Evolutionary conservation across 37 sponge, comb jelly and placozoan genomes (phyloP).

Genomic region (Spongilla lacustris): DNA sequence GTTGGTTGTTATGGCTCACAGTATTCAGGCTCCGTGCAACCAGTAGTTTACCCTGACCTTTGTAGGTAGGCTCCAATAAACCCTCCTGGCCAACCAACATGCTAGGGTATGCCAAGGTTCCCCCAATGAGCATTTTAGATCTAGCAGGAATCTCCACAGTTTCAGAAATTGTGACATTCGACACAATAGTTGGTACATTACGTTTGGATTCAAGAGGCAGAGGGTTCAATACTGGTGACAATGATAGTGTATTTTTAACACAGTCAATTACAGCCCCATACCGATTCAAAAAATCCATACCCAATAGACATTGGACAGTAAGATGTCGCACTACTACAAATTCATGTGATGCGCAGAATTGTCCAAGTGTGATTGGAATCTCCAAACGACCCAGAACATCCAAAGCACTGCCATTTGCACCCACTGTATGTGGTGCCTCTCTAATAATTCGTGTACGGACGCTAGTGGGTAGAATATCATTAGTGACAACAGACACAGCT

Average conservation of each 20-base stretch:
- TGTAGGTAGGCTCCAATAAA: too few relatives aligned
- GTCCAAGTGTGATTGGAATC: conserved; percentile 9
- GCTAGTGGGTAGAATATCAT: neutral
- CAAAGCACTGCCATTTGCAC: conserved; percentile 11
- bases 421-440: neutral
- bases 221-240: too few relatives aligned
- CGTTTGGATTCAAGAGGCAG: neutral
- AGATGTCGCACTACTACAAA: conserved; percentile 11
- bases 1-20: too few relatives aligned
- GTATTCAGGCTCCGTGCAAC: too few relatives aligned
- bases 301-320: conserved; percentile 25
- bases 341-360: neutral
- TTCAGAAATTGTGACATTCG: too few relatives aligned
- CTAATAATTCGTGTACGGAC: neutral
- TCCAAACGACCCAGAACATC: conserved; percentile 2
- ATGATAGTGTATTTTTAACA: neutral
- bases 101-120: too few relatives aligned
- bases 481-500: conserved; percentile 10
- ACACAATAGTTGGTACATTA: neutral
- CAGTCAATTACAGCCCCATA: conserved; percentile 27
- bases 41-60: too few relatives aligned
- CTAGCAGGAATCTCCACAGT: too few relatives aligned
- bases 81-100: too few relatives aligned
- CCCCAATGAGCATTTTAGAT: too few relatives aligned
- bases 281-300: conserved; percentile 6